Conservation (phyloP, 2,113 vertebrate species). For the Sylvilagus bachmani region DNA sequence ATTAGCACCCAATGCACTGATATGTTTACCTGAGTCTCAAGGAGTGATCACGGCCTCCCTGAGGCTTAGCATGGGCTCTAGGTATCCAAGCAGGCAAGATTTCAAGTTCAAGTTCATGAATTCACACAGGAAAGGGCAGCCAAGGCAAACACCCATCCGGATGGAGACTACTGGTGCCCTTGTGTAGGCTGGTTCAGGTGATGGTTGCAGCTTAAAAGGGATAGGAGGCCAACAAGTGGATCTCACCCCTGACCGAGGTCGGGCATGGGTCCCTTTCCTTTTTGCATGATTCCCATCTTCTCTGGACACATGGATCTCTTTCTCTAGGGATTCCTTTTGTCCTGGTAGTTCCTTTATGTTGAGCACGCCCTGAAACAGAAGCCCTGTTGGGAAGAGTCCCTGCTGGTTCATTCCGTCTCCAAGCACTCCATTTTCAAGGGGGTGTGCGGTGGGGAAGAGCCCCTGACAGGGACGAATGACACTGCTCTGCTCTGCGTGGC, state of each 20-base stretch:
- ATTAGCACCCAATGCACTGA: background rate
- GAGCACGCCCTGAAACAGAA: background rate
- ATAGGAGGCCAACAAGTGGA: background rate
- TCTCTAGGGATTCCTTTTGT: background rate
- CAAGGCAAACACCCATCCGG: background rate
- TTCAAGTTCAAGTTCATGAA: constrained; percentile 37
- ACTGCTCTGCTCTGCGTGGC: background rate
- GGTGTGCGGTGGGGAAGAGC: background rate
- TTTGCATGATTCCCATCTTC: background rate
- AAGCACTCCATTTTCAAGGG: background rate
- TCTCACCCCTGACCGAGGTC: too few species aligned
- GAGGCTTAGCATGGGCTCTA: background rate
- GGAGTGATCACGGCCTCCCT: background rate
- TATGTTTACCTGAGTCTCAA: background rate
- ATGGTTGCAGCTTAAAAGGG: background rate
- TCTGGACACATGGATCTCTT: background rate
- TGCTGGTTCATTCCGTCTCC: background rate
- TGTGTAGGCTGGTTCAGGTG: background rate
- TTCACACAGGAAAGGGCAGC: background rate
- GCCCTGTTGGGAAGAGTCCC: background rate
- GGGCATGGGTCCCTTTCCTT: background rate
- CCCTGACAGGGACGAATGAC: background rate
- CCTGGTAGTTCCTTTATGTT: background rate
- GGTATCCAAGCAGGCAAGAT: background rate
- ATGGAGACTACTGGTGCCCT: background rate